Base-by-base conservation (phyloP, 2,888 invertebrate species). In the Augiades crinisus region DNA sequence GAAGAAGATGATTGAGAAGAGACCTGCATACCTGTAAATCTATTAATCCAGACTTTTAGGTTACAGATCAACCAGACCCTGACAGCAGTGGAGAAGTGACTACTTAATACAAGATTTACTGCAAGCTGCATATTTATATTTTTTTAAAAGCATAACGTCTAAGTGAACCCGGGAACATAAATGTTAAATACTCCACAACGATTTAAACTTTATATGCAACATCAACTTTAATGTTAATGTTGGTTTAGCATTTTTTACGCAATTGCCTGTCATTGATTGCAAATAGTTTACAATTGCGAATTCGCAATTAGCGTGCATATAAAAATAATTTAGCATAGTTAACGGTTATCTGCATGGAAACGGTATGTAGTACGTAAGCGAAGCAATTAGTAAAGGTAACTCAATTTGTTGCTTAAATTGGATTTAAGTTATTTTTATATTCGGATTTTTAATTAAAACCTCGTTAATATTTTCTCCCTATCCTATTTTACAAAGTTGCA, bases 361-460 rank as follows among this genome's bases (percentile, higher is more conserved):
- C 37, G 16, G 24, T 10, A 7, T 34, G 22, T 24, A 37, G 16
- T 14, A 10, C 12, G 44, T 33, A 31, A 34, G 44, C 44, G 14
- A 37, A 47, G 24, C 12, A 37, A 47, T 36, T 37, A 27, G 30
- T 22, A 47, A 47, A 47, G 47, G 47, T 47, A 17, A 36, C 33
- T 34, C 36, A 22, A 33, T 33, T 45, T 34, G 21, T 22, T 14
- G 19, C 43, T 13, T 19, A 31, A 12, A 43, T 13, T 24, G 31
- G 7, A 12, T 7, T 13, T 30, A 31, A 19, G 31, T 30, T 43
- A 43, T 43, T 31, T 31, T 8, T 43, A 13, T 43, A 24, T 13
- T 43, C 5, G 16, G 19, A 31, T 41, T 24, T 24, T 31, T 43
- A 43, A 43, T 43, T 31, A 31, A 27, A 3, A 2, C 27, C 3